A percentile compares a stretch with the other conserved stretches of the same genome.
These are phyloP conservation scores for Pogona vitticeps DNA, from an alignment of 2,113 vertebrate species.

Conservation along the genomic window DNA sequence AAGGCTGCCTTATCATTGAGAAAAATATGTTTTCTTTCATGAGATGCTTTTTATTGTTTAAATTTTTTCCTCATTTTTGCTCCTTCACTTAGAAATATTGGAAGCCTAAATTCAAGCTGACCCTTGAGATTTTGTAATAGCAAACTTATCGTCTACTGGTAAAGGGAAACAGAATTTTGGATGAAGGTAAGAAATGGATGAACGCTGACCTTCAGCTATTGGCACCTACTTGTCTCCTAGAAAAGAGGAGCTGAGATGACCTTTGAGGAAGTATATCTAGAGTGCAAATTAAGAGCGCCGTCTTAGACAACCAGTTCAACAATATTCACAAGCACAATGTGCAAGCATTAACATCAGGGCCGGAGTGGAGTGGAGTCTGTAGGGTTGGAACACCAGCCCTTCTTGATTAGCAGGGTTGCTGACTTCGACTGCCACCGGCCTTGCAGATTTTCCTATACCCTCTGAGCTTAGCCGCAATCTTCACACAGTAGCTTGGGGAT, in stretches of 20 bases:
- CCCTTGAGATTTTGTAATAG: neutral
- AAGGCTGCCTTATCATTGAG: neutral
- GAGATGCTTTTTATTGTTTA: neutral
- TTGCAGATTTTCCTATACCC: no score
- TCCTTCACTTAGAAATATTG: neutral
- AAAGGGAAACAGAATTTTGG: neutral
- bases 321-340: neutral
- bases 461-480: no score
- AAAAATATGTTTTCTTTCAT: neutral
- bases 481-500: no score
- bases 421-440: no score
- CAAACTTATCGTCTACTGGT: neutral
- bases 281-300: neutral
- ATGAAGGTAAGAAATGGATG: neutral
- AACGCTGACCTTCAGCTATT: neutral
- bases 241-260: neutral
- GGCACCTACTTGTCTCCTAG: neutral
- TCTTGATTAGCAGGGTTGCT: no score
- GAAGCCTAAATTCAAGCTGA: neutral
- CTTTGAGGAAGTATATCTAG: neutral
- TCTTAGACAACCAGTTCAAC: neutral
- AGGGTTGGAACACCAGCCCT: no score
- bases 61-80: neutral
- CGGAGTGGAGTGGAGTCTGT: no score
- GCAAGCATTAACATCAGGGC: neutral